Evolutionary conservation across 2,888 invertebrate genomes (phyloP), one percentile per base, ranked within the genome.

Genomic region (Scaptomyza cyrtandrae): DNA sequence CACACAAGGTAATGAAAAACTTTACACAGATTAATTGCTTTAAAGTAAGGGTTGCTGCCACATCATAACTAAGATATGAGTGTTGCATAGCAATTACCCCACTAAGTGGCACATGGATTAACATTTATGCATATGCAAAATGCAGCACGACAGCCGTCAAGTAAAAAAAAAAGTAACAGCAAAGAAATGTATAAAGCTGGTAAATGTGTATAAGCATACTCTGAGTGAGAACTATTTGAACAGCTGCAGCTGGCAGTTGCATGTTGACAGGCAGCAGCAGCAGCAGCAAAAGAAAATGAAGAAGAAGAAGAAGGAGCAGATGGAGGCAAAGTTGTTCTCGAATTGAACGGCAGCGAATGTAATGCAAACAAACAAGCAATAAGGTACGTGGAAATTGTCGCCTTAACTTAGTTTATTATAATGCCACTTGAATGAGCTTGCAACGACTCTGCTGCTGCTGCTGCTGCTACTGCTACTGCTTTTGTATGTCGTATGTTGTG

Each of bases 401-500:
- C 77, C 83, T 85, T 85, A 85, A 85, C 87, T 85, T 85, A 80
- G 88, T 85, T 83, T 85, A 80, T 80, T 81, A 87, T 80, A 85
- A 86, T 83, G 77, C 83, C 85, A 85, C 83, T 85, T 85, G 85
- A 75, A 84, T 86, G 81, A 62, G 81, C 67, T 80, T 78, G 70
- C 73, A 54, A 57, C 68, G 69, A 49, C 61, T 43, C 58, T 43
- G 39, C n/a, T 39, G 37, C 13, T 5, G 29, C 19, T 19, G 1
- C 19, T 19, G 19, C 5, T 29, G 27, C 10, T n/a, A n/a, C n/a
- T n/a, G n/a, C n/a, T n/a, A n/a, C n/a, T n/a, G n/a, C n/a, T n/a
- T n/a, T 0, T 43, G 43, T 16, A 7, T 41, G 41, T 16, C 5
- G 13, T 37, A 9, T 44, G 50, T 39, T 71, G 33, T 58, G 43